Evolutionary conservation across 2,113 vertebrate species (phyloP), one percentile per base, ranked within the genome.

Genomic region (Beaufortia kweichowensis): DNA sequence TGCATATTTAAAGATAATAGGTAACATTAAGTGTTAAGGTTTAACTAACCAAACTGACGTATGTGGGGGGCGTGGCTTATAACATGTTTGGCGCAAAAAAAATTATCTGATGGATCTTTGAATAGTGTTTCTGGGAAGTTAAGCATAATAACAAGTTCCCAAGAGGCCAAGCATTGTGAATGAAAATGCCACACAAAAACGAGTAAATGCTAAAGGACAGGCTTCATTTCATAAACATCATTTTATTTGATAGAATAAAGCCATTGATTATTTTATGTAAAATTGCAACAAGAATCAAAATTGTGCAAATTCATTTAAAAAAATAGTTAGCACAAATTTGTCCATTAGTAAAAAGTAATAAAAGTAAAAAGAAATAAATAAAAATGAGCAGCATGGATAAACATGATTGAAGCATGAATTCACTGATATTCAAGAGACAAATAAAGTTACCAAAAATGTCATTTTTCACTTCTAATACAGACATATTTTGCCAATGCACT

Each of bases 101-200:
- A 10, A 33, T 35, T 15, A 69, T 55, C 48, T 68, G 46, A 68
- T 31, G 46, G 28, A 29, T 53, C 46, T 69, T 29, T 70, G 48
- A 70, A 70, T 35, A 35, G 48, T 35, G 29, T 70, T 70, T 55
- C 19, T 33, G 48, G 67, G 29, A 70, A 70, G 31, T 70, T 35
- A 70, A 55, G 50, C n/a, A 0, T 50, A 9, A 55, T n/a, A 70
- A 19, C 67, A 10, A 1, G 48, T 70, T 70, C 48, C 67, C 48
- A 70, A 15, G 15, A 14, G 12, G 48, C 4, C 4, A 15, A 9
- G 29, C n/a, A 70, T 55, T 69, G 66, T 55, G 29, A 55, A 35
- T 15, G 6, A 55, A 69, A 1, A 33, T 23, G 48, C n/a, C 48
- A 56, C 29, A 1, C 19, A 10, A 55, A 69, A 55, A 55, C 17